These are phyloP conservation scores for Vidua chalybeata DNA, from an alignment of 2,113 vertebrate genomes.

Conservation along the genomic window DNA sequence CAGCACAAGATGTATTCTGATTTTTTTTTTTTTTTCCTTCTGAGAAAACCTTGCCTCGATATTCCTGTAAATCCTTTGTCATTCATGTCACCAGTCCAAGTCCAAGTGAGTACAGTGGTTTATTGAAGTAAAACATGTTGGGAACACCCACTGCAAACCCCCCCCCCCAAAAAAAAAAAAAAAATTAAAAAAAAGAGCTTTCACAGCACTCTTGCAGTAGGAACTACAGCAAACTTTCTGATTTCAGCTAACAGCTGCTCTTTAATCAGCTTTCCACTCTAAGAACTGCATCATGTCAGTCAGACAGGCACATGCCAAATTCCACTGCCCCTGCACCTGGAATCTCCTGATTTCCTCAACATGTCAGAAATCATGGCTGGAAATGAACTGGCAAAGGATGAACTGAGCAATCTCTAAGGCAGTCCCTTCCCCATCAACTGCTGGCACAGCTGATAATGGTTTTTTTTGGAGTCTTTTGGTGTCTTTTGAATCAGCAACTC, in stretches of 20 bases:
- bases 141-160: background rate
- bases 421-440: background rate
- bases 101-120: background rate
- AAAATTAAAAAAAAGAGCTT: background rate
- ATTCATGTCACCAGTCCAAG: background rate
- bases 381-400: background rate
- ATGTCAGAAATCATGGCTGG: background rate
- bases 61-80: background rate
- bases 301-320: background rate
- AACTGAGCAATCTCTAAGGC: background rate
- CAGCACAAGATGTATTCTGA: background rate
- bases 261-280: slow-evolving; percentile 1
- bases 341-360: background rate
- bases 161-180: no score
- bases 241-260: slow-evolving; percentile 70
- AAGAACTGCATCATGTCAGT: background rate
- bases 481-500: background rate
- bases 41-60: background rate
- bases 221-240: background rate
- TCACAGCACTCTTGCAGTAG: background rate
- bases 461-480: background rate
- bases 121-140: background rate
- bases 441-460: background rate
- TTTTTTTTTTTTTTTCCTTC: background rate
- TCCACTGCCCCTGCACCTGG: slow-evolving; percentile 45